Base-by-base conservation (phyloP, 2,888 invertebrate species). In the Achlya flavicornis region DNA sequence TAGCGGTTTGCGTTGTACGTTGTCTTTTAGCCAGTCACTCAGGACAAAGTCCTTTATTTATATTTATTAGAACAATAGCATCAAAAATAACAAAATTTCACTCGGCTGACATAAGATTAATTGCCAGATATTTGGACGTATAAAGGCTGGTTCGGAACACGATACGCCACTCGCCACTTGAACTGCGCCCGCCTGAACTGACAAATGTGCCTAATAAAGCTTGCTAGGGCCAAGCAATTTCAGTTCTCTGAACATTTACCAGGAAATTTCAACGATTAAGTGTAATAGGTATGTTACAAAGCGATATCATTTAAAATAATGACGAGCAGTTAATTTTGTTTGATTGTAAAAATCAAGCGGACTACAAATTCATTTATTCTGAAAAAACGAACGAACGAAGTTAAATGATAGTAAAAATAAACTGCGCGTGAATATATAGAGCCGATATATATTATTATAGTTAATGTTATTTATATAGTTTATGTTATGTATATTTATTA, bases 121-220 rank as follows among this genome's bases (percentile, higher is more conserved):
- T 59, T 5, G 38, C 3, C 19, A n/a, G 41, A 38, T 26, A 26
- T 41, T 59, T 19, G 41, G 38, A 10, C 11, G 59, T 16, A 38
- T 38, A 38, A 16, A 41, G n/a, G 12, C 59, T 59, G 59, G 11
- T 19, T 8, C 19, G 19, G 33, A 16, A 41, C 60, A 59, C 35
- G 19, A 41, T 61, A 61, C 60, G 48, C 26, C 59, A 53, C 48
- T 63, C 41, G 61, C 58, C 61, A 43, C 64, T 43, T 61, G 53
- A 53, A 53, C 53, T 53, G 53, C 41, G 26, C 60, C 10, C 58
- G 26, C 4, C 41, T 59, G 33, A 35, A 59, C 63, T 58, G 61
- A 61, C 61, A 58, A 61, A 61, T 64, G 58, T 11, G 35, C n/a
- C 58, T 33, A 58, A 61, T 61, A 46, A 64, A 64, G 14, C 41